phyloP scores from a whole-genome alignment of 2,797 vertebrate genomes.

The Pagetopsis macropterus region DNA sequence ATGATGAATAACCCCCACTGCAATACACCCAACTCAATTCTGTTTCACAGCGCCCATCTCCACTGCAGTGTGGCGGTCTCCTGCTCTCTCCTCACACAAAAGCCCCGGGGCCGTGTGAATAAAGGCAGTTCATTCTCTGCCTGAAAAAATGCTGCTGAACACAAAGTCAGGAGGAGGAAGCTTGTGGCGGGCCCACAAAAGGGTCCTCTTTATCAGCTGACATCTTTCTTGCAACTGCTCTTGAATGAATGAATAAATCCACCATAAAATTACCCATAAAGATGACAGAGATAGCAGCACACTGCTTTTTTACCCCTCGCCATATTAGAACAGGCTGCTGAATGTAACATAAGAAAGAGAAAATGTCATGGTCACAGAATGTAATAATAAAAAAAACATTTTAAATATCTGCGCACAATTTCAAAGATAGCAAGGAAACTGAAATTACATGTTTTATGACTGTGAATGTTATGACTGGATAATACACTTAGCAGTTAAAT shows the following conservation, averaged over 20 bases:
- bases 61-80: conserved; percentile 37
- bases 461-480: not conserved
- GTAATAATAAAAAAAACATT: not conserved
- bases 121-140: conserved; percentile 50
- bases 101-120: conserved; percentile 40
- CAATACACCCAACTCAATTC: conserved; percentile 51
- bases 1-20: conserved; percentile 54
- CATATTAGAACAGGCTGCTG: not conserved
- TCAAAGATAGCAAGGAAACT: not conserved
- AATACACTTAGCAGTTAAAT: not conserved
- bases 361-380: not conserved
- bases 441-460: too few relatives aligned
- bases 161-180: conserved; percentile 44
- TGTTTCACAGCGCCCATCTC: conserved; percentile 43
- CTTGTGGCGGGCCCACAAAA: conserved; percentile 26
- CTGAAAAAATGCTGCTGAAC: conserved; percentile 43
- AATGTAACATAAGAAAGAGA: not conserved
- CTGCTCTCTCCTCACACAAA: conserved; percentile 49
- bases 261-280: not conserved
- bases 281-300: not conserved
- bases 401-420: not conserved
- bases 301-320: not conserved
- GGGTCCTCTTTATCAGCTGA: conserved; percentile 11
- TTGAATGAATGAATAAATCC: not conserved
- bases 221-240: conserved; percentile 7